phyloP scores from a whole-genome alignment of 1,140 invertebrate genomes.

The Apis mellifera region DNA sequence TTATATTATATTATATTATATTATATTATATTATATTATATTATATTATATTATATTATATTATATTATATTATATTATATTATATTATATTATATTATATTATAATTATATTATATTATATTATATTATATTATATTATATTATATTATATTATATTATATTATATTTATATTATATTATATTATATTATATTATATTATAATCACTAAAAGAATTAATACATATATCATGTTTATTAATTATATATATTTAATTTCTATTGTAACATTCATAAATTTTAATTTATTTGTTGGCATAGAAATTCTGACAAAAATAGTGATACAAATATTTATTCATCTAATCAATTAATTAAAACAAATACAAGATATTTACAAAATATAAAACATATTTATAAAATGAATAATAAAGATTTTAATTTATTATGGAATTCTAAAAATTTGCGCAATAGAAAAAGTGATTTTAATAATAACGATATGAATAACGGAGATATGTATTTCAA shows the following conservation, averaged over 20 bases:
- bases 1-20: too few relatives aligned
- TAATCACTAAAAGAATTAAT: too few relatives aligned
- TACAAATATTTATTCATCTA: neutral
- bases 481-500: neutral
- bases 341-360: conserved; percentile 13
- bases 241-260: neutral
- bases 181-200: neutral
- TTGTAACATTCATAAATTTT: neutral
- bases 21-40: neutral
- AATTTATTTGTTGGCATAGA: neutral
- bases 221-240: neutral
- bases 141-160: too few relatives aligned
- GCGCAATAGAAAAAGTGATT: neutral
- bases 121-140: too few relatives aligned
- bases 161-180: neutral
- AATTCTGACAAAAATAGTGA: neutral
- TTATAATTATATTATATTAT: neutral
- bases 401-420: neutral
- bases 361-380: neutral
- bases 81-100: neutral
- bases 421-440: conserved; percentile 17
- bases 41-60: too few relatives aligned
- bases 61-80: too few relatives aligned
- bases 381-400: neutral
- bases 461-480: conserved; percentile 7